A percentile compares a stretch with the other conserved stretches of the same genome.
Conservation (phyloP, 2,888 invertebrate genomes). For the Heliconius ethilla region DNA sequence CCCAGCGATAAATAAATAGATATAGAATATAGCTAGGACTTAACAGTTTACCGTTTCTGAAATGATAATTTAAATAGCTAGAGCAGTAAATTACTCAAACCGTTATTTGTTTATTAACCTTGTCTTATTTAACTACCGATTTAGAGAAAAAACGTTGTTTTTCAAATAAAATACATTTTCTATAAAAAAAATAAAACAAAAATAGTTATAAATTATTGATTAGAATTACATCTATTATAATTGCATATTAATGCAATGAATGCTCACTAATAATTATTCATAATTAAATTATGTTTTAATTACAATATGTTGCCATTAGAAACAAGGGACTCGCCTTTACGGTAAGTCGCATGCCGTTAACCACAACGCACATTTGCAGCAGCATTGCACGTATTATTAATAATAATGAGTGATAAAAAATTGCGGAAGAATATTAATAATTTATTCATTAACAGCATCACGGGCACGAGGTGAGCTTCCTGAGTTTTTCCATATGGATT, state of each 20-base stretch:
- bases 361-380: slow-evolving; percentile 41
- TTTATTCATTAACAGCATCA: slow-evolving; percentile 73
- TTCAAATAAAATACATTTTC: too few species aligned
- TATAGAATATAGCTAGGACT: too few species aligned
- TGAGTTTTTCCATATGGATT: slow-evolving; percentile 67
- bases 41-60: too few species aligned
- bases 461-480: slow-evolving; percentile 59
- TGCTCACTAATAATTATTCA: slow-evolving; percentile 21
- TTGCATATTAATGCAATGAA: slow-evolving; percentile 14
- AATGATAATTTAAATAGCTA: slow-evolving; percentile 17
- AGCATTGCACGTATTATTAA: slow-evolving; percentile 48
- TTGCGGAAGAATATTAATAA: slow-evolving; percentile 70
- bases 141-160: not conserved
- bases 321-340: slow-evolving; percentile 52
- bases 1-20: too few species aligned
- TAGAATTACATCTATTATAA: not conserved
- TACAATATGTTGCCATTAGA: slow-evolving; percentile 51
- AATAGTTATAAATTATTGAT: not conserved
- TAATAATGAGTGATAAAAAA: slow-evolving; percentile 61
- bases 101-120: slow-evolving; percentile 62
- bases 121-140: slow-evolving; percentile 31
- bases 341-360: slow-evolving; percentile 51
- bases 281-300: slow-evolving; percentile 34
- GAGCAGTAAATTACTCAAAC: slow-evolving; percentile 46
- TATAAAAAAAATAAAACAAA: not conserved